Base-by-base conservation (phyloP, 2,888 invertebrate species). In the Sarcophaga variegata region DNA sequence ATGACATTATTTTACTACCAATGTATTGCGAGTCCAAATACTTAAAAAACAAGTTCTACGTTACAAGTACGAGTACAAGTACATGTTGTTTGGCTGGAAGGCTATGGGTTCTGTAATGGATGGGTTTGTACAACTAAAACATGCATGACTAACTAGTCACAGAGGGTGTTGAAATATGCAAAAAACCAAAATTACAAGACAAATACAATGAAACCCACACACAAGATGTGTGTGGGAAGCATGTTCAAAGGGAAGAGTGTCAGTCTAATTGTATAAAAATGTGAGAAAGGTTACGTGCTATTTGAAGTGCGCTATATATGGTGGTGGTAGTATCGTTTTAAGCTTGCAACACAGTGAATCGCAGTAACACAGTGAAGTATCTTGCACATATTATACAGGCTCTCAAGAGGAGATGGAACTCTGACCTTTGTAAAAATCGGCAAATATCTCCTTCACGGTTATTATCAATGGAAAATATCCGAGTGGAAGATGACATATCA, bases 111-210 rank as follows among this genome's bases (percentile, higher is more conserved):
- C 49, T 79, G 63, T 76, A 79, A 72, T 79, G 76, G 77, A 80
- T 69, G 20, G 60, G 64, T 27, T 59, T 59, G 62, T 37, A 67
- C 54, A 75, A 81, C 81, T 77, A 72, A 75, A 80, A 74, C 49
- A 82, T 82, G 87, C 84, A 87, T 84, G 79, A 82, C 84, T 85
- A 84, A 87, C 81, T 76, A 81, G 22, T 69, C 70, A 71, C 54
- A 71, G 81, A 81, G 84, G 84, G 84, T 87, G 87, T 84, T 85
- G 86, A 87, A 87, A 81, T 87, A 84, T 82, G 63, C 63, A 71
- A 79, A 79, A 81, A 82, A 60, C 54, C 75, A 81, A 79, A 81
- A 64, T 4, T 66, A 72, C 14, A 54, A 54, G 17, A 54, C 54
- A 49, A 70, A 71, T 64, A 72, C 62, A 66, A 49, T 37, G 64